Base-by-base conservation (phyloP, 2,797 vertebrate species). In the Rhodeus uyekii region DNA sequence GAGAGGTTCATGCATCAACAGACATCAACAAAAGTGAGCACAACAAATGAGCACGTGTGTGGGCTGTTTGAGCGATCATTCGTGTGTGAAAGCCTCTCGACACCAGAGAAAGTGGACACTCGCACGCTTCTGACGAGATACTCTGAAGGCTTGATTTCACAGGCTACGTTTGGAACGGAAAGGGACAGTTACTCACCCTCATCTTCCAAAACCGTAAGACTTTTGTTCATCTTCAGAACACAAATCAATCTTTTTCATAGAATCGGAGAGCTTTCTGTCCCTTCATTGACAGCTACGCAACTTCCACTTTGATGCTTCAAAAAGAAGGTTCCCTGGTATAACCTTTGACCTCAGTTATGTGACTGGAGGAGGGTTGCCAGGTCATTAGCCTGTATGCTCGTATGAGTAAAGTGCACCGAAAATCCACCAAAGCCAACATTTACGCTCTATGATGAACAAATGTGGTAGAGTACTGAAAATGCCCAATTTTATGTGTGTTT, bases 1-100 rank as follows among this genome's bases (percentile, higher is more conserved):
- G 22, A 73, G 76, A 65, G 69, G 50, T 80, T 81, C 80, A 53
- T 53, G 50, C n/a, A n/a, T n/a, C n/a, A n/a, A n/a, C n/a, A n/a
- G n/a, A n/a, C n/a, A n/a, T n/a, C n/a, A n/a, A n/a, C n/a, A n/a
- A 84, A 84, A 81, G 65, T 24, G 61, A 69, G 42, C 32, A 42
- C 76, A 71, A 65, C 29, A 83, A 65, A 76, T 65, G 50, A 79
- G 76, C 77, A 60, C 63, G 81, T 83, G 76, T 80, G 81, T 81
- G 82, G 74, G 55, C 55, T 76, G 55, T 44, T 76, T 76, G 38
- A 60, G 55, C 2, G 6, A 42, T 61, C 2, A 8, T 22, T 18
- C 78, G 72, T 85, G 44, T 81, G 42, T 69, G 81, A 58, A 46
- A 64, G 48, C 19, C 44, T 55, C 22, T 22, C 32, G 27, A 72